Conservation (phyloP, 2,888 invertebrate genomes). For the Muscina levida region DNA sequence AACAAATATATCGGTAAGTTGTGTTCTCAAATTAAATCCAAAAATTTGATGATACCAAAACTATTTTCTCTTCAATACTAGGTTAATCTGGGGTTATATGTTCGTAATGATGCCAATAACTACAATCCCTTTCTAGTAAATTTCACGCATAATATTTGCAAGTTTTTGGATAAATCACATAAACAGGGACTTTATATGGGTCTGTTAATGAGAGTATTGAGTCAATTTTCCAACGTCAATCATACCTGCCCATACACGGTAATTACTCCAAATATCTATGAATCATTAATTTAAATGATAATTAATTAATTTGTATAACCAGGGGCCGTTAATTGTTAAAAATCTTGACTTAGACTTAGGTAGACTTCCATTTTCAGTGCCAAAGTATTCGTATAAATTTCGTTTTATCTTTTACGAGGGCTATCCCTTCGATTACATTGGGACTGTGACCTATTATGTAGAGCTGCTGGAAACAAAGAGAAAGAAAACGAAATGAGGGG, state of each 20-base stretch:
- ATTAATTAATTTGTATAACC: no score
- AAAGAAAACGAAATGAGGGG: no score
- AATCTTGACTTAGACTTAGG: neutral
- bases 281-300: no score
- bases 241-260: constrained; percentile 40
- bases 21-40: neutral
- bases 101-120: constrained; percentile 25
- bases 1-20: neutral
- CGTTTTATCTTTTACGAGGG: constrained; percentile 2
- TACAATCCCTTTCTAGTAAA: constrained; percentile 41
- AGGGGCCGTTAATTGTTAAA: neutral
- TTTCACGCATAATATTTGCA: constrained; percentile 27
- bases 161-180: neutral
- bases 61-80: neutral
- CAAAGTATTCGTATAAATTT: neutral
- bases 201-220: constrained; percentile 6
- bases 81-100: constrained; percentile 13
- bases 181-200: neutral
- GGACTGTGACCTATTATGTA: neutral
- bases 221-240: constrained; percentile 21
- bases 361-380: neutral
- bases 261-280: no score
- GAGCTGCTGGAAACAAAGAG: neutral
- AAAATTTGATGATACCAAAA: neutral
- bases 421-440: constrained; percentile 18